A percentile compares a stretch with the other conserved stretches of the same genome.
phyloP scores from a whole-genome alignment of 2,888 invertebrate genomes.

The Galerucella pusilla region DNA sequence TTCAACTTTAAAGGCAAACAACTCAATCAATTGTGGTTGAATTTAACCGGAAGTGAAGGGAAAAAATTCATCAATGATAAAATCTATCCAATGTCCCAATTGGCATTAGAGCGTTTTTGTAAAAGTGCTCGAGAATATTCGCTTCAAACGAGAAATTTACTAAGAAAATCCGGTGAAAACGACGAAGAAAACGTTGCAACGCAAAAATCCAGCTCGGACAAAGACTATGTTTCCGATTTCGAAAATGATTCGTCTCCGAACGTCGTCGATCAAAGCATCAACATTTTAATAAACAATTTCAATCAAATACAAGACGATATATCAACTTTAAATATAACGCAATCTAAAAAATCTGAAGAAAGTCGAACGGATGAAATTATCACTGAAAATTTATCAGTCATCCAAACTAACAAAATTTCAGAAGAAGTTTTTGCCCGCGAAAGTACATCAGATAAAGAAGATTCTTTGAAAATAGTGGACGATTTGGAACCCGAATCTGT shows the following conservation, averaged over 20 bases:
- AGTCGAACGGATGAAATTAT: constrained; percentile 19
- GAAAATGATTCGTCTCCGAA: constrained; percentile 41
- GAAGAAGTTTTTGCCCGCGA: neutral
- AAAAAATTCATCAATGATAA: constrained; percentile 62
- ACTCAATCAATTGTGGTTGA: constrained; percentile 65
- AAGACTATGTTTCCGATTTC: constrained; percentile 53
- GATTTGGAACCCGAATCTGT: neutral
- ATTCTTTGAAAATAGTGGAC: too few species aligned
- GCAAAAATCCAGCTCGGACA: constrained; percentile 22
- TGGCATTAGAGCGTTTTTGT: constrained; percentile 63
- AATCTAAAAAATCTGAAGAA: constrained; percentile 32
- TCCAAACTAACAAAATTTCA: constrained; percentile 34
- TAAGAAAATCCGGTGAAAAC: constrained; percentile 37
- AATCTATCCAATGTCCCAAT: constrained; percentile 63
- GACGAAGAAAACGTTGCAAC: constrained; percentile 39
- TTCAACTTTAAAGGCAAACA: constrained; percentile 59
- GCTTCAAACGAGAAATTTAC: constrained; percentile 31
- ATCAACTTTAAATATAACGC: constrained; percentile 47
- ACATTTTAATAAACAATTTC: constrained; percentile 54
- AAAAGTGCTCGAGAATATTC: constrained; percentile 61
- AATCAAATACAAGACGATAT: constrained; percentile 55
- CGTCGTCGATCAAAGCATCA: constrained; percentile 47
- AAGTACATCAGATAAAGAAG: too few species aligned
- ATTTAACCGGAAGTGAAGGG: constrained; percentile 63
- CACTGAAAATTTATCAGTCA: constrained; percentile 38